Base-by-base conservation (phyloP, 2,797 vertebrate species). In the Sarcoramphus papa region DNA sequence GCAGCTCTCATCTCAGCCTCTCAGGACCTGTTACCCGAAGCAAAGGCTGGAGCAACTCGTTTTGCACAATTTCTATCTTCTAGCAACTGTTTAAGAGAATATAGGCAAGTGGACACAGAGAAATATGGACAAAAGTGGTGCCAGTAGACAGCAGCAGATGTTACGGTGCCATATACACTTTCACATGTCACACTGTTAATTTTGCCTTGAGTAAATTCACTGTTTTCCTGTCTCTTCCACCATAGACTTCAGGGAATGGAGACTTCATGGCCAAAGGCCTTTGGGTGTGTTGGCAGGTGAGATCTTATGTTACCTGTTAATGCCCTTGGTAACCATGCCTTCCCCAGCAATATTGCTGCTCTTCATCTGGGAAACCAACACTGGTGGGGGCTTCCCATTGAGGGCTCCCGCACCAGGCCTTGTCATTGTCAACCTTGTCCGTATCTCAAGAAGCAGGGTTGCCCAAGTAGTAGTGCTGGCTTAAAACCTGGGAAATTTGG, bases 311-410 rank as follows among this genome's bases (percentile, higher is more conserved):
- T n/a, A n/a, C 12, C n/a, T 1, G 0, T 43, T 56, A 48, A 30
- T 54, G 50, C 35, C 14, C n/a, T 74, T 20, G 5, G 17, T 81
- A 31, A 51, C 28, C 0, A 0, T 85, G 54, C 24, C 23, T 45
- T 4, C 18, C 23, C 19, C 7, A 12, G 15, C 0, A 1, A 18
- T 14, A 30, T 41, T 0, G 0, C 57, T 54, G 40, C 40, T 56
- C 13, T 50, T 33, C 23, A 7, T 4, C 5, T 10, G 62, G 50
- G 35, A 87, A 45, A 35, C 45, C 59, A 54, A 0, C 12, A 3
- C 17, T n/a, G 19, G 10, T 57, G 50, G 24, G 20, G 23, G 9
- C 67, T 69, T 69, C 45, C 40, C 10, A 2, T 1, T 9, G 59
- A 56, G 51, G 24, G 14, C 10, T 60, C 64, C 78, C 88, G 54